Evolutionary conservation across 2,113 vertebrate genomes (phyloP).

Genomic region (Labeo catla): DNA sequence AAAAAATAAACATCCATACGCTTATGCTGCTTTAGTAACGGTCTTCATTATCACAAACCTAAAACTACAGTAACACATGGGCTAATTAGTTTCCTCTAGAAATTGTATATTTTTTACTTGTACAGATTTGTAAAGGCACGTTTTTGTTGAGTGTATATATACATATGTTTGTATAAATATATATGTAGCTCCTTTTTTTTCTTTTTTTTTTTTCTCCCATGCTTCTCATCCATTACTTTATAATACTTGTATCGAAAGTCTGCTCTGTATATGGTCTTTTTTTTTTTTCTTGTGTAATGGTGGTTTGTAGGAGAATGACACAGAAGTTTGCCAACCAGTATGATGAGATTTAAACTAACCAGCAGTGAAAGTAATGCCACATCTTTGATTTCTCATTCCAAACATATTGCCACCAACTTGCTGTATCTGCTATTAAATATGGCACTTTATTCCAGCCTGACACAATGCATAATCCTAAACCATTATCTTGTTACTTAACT

Average conservation of each 20-base stretch:
- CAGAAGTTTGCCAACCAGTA: slow-evolving; percentile 8
- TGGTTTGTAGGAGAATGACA: slow-evolving; percentile 45
- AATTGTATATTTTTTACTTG: slow-evolving; percentile 58
- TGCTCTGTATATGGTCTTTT: slow-evolving; percentile 3
- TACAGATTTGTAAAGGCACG: slow-evolving; percentile 62
- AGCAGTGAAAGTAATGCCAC: not conserved
- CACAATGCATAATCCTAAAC: not conserved
- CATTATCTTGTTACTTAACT: not conserved
- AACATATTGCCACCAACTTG: not conserved
- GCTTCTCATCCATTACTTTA: slow-evolving; percentile 32
- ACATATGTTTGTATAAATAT: slow-evolving; percentile 38
- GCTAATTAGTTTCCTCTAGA: slow-evolving; percentile 21
- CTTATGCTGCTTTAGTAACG: slow-evolving; percentile 44
- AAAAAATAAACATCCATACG: slow-evolving; percentile 6
- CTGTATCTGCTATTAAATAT: not conserved
- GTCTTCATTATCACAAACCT: not conserved
- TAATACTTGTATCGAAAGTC: slow-evolving; percentile 43
- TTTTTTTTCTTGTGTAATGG: slow-evolving; percentile 53
- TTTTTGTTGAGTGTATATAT: slow-evolving; percentile 41
- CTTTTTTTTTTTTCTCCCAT: not conserved
- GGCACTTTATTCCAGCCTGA: not conserved
- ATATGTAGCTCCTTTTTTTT: slow-evolving; percentile 34
- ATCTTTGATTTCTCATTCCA: not conserved
- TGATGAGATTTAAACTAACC: not conserved
- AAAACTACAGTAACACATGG: slow-evolving; percentile 40